Conservation (phyloP, 2,113 vertebrate genomes). For the Elgaria multicarinata region DNA sequence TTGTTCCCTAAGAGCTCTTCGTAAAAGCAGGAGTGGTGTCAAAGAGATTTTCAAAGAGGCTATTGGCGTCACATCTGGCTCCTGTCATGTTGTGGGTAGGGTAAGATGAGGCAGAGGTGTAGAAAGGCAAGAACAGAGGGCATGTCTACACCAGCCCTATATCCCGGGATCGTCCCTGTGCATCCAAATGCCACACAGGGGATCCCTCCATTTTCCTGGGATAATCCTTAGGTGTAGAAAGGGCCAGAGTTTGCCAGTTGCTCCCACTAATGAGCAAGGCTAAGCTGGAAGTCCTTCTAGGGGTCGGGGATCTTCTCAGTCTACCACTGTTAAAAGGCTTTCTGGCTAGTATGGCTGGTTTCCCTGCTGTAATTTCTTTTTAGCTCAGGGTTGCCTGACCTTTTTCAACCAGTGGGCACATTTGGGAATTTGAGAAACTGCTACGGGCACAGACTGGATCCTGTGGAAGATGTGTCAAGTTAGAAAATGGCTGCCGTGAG, state of each 20-base stretch:
- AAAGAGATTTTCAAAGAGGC: background rate
- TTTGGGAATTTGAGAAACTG: background rate
- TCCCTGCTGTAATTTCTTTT: background rate
- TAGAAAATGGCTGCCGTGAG: too few species aligned
- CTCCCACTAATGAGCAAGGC: background rate
- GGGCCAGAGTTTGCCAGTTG: background rate
- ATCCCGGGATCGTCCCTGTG: too few species aligned
- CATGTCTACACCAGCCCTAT: too few species aligned
- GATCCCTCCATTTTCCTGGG: too few species aligned
- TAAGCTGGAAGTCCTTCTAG: background rate
- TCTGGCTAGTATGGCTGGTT: too few species aligned
- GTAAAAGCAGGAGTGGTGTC: background rate
- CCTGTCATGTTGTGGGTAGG: background rate
- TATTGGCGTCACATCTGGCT: background rate
- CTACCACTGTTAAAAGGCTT: background rate
- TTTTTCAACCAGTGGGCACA: background rate
- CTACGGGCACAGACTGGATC: too few species aligned
- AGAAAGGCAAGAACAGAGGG: background rate
- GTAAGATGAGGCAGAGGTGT: background rate
- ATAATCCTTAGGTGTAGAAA: too few species aligned
- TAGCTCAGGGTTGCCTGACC: background rate
- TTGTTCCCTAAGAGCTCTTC: constrained; percentile 45
- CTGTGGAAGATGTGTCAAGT: too few species aligned
- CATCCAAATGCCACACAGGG: too few species aligned
- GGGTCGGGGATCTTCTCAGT: background rate